phyloP scores from a whole-genome alignment of 1,140 invertebrate species.

The Hylaeus volcanicus region DNA sequence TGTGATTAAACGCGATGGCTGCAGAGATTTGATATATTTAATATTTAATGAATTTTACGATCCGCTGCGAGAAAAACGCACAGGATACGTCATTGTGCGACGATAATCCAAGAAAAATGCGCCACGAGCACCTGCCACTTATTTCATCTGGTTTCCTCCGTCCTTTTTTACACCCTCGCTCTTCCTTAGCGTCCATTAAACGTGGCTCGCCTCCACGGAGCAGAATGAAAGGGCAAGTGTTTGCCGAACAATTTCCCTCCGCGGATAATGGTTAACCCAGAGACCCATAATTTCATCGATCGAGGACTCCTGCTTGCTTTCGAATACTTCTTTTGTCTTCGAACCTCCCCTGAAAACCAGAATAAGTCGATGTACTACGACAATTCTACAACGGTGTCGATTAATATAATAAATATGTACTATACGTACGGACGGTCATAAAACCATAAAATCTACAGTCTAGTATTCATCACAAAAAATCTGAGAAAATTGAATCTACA shows the following conservation, averaged over 20 bases:
- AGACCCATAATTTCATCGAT: background rate
- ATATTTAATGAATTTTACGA: no score
- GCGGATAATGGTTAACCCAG: slow-evolving; percentile 1
- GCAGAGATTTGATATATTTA: no score
- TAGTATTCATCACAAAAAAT: no score
- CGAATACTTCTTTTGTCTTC: background rate
- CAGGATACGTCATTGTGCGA: slow-evolving; percentile 1
- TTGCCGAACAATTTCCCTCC: slow-evolving; percentile 26
- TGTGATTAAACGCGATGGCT: no score
- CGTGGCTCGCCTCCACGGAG: slow-evolving; percentile 14
- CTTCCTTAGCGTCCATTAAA: slow-evolving; percentile 30
- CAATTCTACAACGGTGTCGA: no score
- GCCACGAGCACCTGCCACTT: slow-evolving; percentile 39
- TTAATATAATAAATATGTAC: no score
- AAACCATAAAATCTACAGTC: no score
- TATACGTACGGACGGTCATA: no score
- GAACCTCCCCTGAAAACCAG: background rate
- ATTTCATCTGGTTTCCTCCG: slow-evolving; percentile 12
- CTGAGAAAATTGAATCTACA: no score
- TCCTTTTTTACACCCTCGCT: slow-evolving; percentile 15
- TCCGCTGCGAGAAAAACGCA: background rate
- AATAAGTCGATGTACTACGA: background rate
- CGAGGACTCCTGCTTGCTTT: background rate
- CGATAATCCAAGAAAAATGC: slow-evolving; percentile 10
- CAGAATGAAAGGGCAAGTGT: slow-evolving; percentile 46